phyloP scores from a whole-genome alignment of 2,797 vertebrate genomes.

The Brachyrhaphis roseni region DNA sequence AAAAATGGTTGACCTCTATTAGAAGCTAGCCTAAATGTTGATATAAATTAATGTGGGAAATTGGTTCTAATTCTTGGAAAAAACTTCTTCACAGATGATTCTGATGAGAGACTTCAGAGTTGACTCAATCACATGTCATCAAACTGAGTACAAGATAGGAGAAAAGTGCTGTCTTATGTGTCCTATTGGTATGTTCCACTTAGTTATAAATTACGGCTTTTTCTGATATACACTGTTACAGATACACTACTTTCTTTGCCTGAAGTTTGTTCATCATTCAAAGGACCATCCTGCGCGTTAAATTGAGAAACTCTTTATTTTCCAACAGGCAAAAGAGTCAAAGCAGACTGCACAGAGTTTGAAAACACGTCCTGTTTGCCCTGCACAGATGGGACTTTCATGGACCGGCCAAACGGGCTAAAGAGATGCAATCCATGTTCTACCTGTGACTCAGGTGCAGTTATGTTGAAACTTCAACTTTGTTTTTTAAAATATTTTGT shows the following conservation, averaged over 20 bases:
- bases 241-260: not conserved
- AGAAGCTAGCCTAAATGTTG: too few relatives aligned
- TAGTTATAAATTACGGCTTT: not conserved
- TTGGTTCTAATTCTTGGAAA: not conserved
- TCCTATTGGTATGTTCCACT: conserved; percentile 28
- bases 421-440: conserved; percentile 36
- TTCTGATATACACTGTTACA: not conserved
- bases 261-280: not conserved
- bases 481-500: too few relatives aligned
- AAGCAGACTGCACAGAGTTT: conserved; percentile 29
- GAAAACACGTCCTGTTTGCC: too few relatives aligned
- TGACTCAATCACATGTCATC: not conserved
- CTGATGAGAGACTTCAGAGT: not conserved
- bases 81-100: conserved; percentile 18
- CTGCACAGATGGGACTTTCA: conserved; percentile 41
- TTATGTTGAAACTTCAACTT: not conserved
- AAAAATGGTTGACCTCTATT: too few relatives aligned
- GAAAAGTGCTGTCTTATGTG: conserved; percentile 49
- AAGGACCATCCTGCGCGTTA: not conserved
- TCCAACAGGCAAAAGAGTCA: conserved; percentile 31
- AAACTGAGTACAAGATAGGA: conserved; percentile 23
- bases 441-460: conserved; percentile 48
- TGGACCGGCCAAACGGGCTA: conserved; percentile 11
- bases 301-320: not conserved
- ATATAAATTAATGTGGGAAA: too few relatives aligned